Percentiles rank a stretch among this genome's conserved stretches.
Evolutionary conservation across 2,888 invertebrate species (phyloP).

Genomic region (Pasiphila rectangulata): DNA sequence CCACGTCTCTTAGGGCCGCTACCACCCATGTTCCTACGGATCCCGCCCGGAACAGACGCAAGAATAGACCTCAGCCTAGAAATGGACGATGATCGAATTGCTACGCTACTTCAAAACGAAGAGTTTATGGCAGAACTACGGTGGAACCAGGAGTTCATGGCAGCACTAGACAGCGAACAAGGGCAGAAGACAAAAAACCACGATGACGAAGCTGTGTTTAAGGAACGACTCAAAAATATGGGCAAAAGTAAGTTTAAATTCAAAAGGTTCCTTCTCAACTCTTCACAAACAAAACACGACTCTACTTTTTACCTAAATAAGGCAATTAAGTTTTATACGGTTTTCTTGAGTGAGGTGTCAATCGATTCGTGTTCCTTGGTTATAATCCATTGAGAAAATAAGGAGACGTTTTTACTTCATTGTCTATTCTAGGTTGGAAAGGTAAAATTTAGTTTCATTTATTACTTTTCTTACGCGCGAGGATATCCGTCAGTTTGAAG

Average conservation of each 20-base stretch:
- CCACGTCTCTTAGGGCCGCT: slow-evolving; percentile 89
- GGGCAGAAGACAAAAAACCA: slow-evolving; percentile 73
- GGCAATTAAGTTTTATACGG: too few species aligned
- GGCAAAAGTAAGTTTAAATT: slow-evolving; percentile 83
- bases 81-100: slow-evolving; percentile 92
- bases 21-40: slow-evolving; percentile 89
- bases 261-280: too few species aligned
- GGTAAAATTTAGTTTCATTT: too few species aligned
- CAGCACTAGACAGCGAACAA: slow-evolving; percentile 88
- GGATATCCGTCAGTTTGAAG: too few species aligned
- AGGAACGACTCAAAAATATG: slow-evolving; percentile 90
- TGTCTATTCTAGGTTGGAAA: too few species aligned
- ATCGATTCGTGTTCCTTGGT: too few species aligned
- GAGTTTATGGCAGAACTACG: slow-evolving; percentile 93
- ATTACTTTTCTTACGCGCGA: too few species aligned
- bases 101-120: slow-evolving; percentile 92
- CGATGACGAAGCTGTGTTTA: slow-evolving; percentile 86
- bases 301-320: slow-evolving; percentile 6
- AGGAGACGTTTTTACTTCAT: too few species aligned
- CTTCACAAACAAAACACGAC: slow-evolving; percentile 1
- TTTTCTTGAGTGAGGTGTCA: too few species aligned
- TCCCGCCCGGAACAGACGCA: slow-evolving; percentile 75
- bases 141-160: slow-evolving; percentile 93
- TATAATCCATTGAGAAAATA: too few species aligned
- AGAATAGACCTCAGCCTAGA: slow-evolving; percentile 77